These are phyloP conservation scores for Pemphredon lugubris DNA, from an alignment of 2,888 invertebrate species.

Conservation along the genomic window DNA sequence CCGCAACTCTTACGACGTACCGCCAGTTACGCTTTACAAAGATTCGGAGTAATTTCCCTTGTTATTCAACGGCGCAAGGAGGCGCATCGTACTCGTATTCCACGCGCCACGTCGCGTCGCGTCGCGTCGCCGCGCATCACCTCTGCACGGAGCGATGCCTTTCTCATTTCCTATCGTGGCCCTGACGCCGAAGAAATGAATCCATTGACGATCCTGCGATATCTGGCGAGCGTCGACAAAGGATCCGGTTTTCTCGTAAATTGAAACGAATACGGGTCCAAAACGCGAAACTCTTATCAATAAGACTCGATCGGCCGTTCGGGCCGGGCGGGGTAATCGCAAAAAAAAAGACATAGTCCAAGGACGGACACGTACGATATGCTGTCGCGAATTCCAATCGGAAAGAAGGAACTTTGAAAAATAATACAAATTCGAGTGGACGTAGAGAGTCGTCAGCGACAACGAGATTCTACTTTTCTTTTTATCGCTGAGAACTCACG, in stretches of 20 bases:
- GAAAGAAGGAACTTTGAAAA: conserved; percentile 18
- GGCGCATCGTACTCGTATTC: too few relatives aligned
- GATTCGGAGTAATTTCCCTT: conserved; percentile 11
- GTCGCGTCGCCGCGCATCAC: too few relatives aligned
- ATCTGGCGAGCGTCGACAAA: conserved; percentile 13
- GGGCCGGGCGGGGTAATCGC: too few relatives aligned
- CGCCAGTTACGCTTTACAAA: conserved; percentile 30
- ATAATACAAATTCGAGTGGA: conserved; percentile 10
- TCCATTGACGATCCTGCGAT: background rate
- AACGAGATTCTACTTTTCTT: background rate
- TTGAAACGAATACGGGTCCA: conserved; percentile 8
- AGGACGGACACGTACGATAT: background rate
- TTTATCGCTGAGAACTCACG: too few relatives aligned
- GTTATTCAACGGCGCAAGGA: conserved; percentile 1
- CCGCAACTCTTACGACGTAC: conserved; percentile 44
- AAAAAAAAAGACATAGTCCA: background rate
- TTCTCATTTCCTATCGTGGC: background rate
- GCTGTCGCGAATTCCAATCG: background rate
- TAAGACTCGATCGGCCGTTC: too few relatives aligned
- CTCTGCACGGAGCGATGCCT: too few relatives aligned
- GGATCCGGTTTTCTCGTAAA: conserved; percentile 4
- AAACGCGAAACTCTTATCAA: conserved; percentile 14
- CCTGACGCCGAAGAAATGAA: background rate
- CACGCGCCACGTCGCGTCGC: background rate
- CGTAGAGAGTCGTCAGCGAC: background rate